Conservation (phyloP, 2,888 invertebrate genomes). For the Brachylomia viminalis region DNA sequence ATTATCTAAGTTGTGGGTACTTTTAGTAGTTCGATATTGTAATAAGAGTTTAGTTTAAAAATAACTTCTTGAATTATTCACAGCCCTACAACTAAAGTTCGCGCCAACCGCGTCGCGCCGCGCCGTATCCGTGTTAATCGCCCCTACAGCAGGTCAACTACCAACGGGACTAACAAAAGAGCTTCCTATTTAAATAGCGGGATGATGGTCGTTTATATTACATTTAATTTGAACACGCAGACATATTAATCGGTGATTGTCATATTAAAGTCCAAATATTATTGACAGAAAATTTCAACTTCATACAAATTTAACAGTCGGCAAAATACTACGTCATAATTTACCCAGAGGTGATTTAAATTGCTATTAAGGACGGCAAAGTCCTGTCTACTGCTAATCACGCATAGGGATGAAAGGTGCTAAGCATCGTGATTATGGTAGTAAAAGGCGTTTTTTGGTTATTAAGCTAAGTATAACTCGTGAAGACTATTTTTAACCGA, state of each 20-base stretch:
- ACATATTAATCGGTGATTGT: not conserved
- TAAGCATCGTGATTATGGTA: no score
- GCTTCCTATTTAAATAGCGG: slow-evolving; percentile 9
- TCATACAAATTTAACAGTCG: not conserved
- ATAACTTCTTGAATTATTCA: no score
- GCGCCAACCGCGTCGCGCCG: no score
- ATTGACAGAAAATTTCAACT: not conserved
- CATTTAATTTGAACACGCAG: not conserved
- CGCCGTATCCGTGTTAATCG: slow-evolving; percentile 57
- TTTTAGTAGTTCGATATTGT: no score
- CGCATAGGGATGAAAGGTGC: not conserved
- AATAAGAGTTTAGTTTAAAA: no score
- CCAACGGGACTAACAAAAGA: slow-evolving; percentile 36
- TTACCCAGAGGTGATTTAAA: not conserved
- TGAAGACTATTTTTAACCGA: not conserved
- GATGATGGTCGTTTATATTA: not conserved
- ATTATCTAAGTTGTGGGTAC: no score
- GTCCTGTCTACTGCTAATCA: not conserved
- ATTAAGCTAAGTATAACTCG: no score
- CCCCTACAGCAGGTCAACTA: slow-evolving; percentile 61
- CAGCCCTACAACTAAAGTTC: slow-evolving; percentile 51
- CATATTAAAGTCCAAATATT: not conserved
- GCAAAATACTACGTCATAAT: not conserved
- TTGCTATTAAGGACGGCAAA: not conserved
- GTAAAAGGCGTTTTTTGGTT: no score